Conservation (phyloP, 2,113 vertebrate genomes). For the Catagonus wagneri region DNA sequence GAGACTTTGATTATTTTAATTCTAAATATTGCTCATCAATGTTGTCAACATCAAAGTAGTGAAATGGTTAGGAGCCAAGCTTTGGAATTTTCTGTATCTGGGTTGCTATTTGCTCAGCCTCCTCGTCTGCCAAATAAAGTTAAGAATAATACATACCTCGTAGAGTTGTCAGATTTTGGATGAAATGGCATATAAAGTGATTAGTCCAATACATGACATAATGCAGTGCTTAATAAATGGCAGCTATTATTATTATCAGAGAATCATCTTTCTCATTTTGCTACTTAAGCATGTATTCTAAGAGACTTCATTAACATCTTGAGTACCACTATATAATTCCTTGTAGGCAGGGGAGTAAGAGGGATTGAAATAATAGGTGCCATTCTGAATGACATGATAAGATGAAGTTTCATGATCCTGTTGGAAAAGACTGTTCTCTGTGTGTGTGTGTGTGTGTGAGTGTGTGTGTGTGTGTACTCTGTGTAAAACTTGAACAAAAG, state of each 20-base stretch:
- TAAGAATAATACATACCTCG: neutral
- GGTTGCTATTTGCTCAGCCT: neutral
- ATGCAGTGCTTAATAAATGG: slow-evolving; percentile 20
- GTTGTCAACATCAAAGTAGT: slow-evolving; percentile 1
- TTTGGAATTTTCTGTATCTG: neutral
- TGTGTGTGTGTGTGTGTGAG: neutral
- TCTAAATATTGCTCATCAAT: too few species aligned
- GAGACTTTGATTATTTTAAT: too few species aligned
- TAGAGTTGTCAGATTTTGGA: neutral
- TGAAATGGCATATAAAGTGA: neutral
- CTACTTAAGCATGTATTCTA: neutral
- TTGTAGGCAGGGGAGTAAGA: neutral
- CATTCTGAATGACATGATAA: neutral
- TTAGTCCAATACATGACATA: neutral
- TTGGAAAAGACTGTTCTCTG: neutral
- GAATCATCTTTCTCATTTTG: slow-evolving; percentile 6
- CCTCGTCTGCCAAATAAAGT: neutral
- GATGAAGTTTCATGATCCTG: neutral
- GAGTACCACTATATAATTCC: neutral
- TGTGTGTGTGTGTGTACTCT: neutral
- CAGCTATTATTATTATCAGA: neutral
- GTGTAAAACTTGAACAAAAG: slow-evolving; percentile 53
- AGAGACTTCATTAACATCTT: neutral
- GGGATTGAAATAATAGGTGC: neutral
- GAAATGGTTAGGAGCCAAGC: neutral